These are phyloP conservation scores for Samia ricini DNA, from an alignment of 1,140 invertebrate species.

Conservation along the genomic window DNA sequence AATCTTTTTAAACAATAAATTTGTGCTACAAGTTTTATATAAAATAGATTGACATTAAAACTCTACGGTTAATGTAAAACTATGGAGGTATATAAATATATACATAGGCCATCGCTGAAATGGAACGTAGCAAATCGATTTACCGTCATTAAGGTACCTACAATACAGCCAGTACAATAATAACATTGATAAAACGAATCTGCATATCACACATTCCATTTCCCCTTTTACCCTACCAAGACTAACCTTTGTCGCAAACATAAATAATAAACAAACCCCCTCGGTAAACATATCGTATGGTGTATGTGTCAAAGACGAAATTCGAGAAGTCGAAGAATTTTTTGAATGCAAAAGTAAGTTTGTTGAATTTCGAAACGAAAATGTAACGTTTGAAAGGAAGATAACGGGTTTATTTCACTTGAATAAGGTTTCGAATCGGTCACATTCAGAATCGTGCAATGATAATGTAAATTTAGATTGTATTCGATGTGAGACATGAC, in stretches of 20 bases:
- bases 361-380: neutral
- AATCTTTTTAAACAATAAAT: too few relatives aligned
- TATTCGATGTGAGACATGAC: neutral
- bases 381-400: neutral
- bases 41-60: too few relatives aligned
- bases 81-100: neutral
- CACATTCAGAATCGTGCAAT: neutral
- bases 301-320: neutral
- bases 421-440: neutral
- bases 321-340: neutral
- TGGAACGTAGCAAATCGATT: conserved; percentile 36
- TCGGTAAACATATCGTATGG: neutral
- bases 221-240: conserved; percentile 26
- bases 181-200: conserved; percentile 41
- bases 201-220: conserved; percentile 60
- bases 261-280: neutral
- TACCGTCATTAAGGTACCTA: conserved; percentile 33
- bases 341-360: neutral
- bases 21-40: too few relatives aligned
- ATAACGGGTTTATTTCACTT: neutral
- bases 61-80: neutral
- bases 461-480: neutral
- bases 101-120: neutral
- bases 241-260: neutral
- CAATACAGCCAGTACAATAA: conserved; percentile 39